phyloP scores from a whole-genome alignment of 2,113 vertebrate genomes.

The Ploceus nigricollis region DNA sequence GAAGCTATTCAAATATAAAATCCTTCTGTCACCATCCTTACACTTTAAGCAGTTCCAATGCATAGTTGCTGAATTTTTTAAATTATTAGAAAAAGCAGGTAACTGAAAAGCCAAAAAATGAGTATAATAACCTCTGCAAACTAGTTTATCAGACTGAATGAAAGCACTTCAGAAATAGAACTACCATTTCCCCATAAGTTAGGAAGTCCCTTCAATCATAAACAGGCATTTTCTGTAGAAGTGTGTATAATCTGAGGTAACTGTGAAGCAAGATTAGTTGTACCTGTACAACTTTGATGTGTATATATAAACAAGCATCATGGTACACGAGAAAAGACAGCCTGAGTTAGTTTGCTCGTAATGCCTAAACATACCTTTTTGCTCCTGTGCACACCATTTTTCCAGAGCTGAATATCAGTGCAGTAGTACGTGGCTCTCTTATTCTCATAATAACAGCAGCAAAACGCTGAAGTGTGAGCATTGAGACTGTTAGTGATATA shows the following conservation, averaged over 20 bases:
- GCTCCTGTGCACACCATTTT: constrained; percentile 99
- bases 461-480: constrained; percentile 84
- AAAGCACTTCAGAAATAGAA: neutral
- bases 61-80: neutral
- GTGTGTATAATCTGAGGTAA: neutral
- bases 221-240: neutral
- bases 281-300: neutral
- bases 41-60: neutral
- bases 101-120: neutral
- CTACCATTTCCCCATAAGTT: neutral
- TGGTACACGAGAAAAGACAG: neutral
- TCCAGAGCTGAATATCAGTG: constrained; percentile 97
- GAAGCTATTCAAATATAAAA: neutral
- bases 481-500: neutral
- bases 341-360: neutral
- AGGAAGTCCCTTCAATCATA: neutral
- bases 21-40: neutral
- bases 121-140: neutral
- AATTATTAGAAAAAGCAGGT: neutral
- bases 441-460: constrained; percentile 99
- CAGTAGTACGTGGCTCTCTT: constrained; percentile 96
- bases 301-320: neutral
- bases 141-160: neutral
- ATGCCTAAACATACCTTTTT: constrained; percentile 81
- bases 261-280: neutral